phyloP scores from a whole-genome alignment of 2,113 vertebrate species.

The Dendrocopos noguchii region DNA sequence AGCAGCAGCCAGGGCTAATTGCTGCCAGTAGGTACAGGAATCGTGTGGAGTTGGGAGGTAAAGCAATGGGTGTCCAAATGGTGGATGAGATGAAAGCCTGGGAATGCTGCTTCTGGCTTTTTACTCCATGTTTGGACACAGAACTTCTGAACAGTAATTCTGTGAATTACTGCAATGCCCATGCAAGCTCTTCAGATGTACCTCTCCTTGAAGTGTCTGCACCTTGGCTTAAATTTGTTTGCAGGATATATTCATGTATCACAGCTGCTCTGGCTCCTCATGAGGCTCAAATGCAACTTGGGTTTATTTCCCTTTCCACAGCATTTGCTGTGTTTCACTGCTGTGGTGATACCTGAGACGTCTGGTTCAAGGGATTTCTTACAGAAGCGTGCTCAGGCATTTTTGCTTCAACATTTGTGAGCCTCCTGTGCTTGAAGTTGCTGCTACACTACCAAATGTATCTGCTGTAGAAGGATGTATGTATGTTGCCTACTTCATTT shows the following conservation, averaged over 20 bases:
- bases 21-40: neutral
- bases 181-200: neutral
- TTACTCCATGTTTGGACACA: neutral
- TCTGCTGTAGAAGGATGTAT: neutral
- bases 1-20: neutral
- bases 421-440: neutral
- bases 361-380: neutral
- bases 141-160: neutral
- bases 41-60: neutral
- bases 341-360: neutral
- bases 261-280: neutral
- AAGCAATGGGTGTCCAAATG: neutral
- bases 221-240: neutral
- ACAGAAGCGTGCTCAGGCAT: neutral
- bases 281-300: neutral
- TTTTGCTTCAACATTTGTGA: neutral
- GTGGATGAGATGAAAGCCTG: neutral
- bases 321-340: neutral
- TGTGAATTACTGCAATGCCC: neutral
- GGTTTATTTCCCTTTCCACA: neutral
- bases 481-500: neutral
- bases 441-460: neutral
- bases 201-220: neutral
- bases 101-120: neutral
- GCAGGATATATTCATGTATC: neutral